phyloP scores from a whole-genome alignment of 2,888 invertebrate species.

The Aphrophora alni region DNA sequence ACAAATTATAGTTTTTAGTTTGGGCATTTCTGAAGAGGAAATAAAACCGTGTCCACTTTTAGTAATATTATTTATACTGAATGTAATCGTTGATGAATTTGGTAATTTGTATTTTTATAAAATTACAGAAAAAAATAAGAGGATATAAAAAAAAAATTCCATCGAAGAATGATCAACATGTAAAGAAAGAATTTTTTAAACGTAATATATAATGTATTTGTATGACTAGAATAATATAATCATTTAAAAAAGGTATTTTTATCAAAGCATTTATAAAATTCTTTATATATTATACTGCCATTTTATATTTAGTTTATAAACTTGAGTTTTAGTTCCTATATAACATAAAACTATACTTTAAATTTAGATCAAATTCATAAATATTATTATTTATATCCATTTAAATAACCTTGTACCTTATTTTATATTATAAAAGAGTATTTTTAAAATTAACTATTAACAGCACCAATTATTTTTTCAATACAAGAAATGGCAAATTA shows the following conservation, averaged over 20 bases:
- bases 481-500: neutral
- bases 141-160: neutral
- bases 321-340: neutral
- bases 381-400: neutral
- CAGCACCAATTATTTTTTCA: neutral
- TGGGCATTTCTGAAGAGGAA: neutral
- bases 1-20: neutral
- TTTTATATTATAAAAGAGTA: neutral
- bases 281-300: neutral
- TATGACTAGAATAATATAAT: neutral
- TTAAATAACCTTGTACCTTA: neutral
- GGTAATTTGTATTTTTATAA: slow-evolving; percentile 37
- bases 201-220: neutral
- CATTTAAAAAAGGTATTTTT: neutral
- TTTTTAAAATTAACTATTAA: neutral
- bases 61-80: slow-evolving; percentile 31
- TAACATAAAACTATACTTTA: neutral
- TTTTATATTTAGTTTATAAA: neutral
- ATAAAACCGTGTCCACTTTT: slow-evolving; percentile 20
- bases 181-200: neutral
- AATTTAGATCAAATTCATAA: neutral
- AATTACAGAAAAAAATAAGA: neutral
- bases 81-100: slow-evolving; percentile 13
- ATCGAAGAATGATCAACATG: neutral
- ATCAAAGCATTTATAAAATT: neutral